Conservation (phyloP, 2,797 vertebrate species). For the Eleutherodactylus coqui region DNA sequence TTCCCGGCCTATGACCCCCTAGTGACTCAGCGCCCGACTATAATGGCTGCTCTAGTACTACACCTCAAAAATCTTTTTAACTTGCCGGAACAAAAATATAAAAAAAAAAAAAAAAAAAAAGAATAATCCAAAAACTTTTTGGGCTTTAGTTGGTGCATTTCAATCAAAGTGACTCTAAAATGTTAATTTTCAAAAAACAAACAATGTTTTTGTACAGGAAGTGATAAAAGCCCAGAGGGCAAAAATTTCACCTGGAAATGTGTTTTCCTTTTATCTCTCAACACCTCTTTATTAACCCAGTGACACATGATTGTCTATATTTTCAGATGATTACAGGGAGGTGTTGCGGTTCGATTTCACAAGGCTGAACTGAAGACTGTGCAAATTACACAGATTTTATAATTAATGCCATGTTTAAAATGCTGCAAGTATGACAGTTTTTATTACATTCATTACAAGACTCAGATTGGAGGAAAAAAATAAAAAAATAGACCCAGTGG, state of each 20-base stretch:
- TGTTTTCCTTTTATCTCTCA: not conserved
- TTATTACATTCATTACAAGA: conserved; percentile 17
- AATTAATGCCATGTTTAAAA: conserved; percentile 22
- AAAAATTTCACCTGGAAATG: conserved; percentile 29
- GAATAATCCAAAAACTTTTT: not conserved
- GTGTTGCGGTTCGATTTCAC: conserved; percentile 35
- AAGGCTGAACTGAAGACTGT: not conserved
- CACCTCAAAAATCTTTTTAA: no score
- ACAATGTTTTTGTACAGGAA: not conserved
- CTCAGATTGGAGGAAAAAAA: not conserved
- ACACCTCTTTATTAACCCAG: conserved; percentile 2
- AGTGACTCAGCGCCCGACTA: no score
- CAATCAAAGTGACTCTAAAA: not conserved
- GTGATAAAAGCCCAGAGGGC: conserved; percentile 26
- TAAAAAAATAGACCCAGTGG: not conserved
- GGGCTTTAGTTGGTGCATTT: not conserved
- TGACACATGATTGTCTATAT: not conserved
- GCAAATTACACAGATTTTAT: conserved; percentile 49
- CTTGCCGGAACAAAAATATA: no score
- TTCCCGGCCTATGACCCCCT: no score
- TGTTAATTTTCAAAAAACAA: no score
- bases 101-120: no score
- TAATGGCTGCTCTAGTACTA: no score
- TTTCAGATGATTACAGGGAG: not conserved
- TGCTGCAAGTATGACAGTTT: conserved; percentile 38